phyloP scores from a whole-genome alignment of 2,113 vertebrate genomes.

The Raphicerus campestris region DNA sequence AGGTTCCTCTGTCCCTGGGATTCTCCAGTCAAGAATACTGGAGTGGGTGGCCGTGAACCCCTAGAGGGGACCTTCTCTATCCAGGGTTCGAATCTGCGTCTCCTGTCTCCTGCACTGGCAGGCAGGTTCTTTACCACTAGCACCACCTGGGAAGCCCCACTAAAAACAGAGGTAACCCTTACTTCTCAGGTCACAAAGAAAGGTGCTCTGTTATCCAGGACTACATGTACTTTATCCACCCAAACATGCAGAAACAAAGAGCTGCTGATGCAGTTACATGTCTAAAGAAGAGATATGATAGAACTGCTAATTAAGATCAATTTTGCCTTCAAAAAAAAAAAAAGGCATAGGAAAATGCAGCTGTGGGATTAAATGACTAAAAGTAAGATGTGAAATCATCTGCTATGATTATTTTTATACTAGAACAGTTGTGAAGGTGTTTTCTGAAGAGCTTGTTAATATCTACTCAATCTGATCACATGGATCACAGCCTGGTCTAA shows the following conservation, averaged over 20 bases:
- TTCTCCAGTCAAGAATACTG: not conserved
- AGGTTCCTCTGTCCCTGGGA: not conserved
- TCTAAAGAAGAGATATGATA: not conserved
- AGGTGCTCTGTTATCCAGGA: not conserved
- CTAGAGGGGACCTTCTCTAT: not conserved
- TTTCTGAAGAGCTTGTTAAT: not conserved
- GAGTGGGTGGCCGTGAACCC: not conserved
- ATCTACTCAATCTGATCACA: not conserved
- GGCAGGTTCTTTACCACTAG: not conserved
- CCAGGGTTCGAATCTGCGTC: accelerated
- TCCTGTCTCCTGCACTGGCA: not conserved
- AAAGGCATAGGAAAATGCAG: not conserved
- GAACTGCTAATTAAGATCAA: not conserved
- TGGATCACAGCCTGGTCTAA: too few relatives aligned
- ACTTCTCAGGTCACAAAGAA: constrained; percentile 46
- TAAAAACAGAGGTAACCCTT: not conserved
- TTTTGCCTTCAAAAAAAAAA: not conserved
- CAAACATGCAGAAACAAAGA: not conserved
- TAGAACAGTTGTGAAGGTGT: not conserved
- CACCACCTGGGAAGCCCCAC: not conserved
- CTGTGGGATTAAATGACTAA: not conserved
- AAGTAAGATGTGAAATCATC: constrained; percentile 11
- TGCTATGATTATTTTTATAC: constrained; percentile 44
- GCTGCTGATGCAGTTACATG: not conserved
- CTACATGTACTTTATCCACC: not conserved